Base-by-base conservation (phyloP, 2,113 vertebrate species). In the Triplophysa dalaica region DNA sequence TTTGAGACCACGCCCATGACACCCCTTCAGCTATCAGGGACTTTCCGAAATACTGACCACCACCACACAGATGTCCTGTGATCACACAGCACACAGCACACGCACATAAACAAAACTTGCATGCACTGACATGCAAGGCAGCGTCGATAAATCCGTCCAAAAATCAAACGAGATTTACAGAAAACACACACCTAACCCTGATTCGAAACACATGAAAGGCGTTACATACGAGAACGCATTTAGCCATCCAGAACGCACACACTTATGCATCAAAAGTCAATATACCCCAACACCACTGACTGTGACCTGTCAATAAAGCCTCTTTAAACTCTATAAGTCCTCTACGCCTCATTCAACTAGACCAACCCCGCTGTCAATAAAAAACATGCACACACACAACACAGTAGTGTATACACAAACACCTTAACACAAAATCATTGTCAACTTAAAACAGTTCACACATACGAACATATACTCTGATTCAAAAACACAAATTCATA, bases 1-100 rank as follows among this genome's bases (percentile, higher is more conserved):
- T 72, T 14, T 78, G 14, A 52, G 63, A 60, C 50, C 66, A 21
- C 65, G 6, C 82, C 70, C 73, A 75, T 72, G 75, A 21, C 54
- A 70, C 75, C 75, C 81, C 66, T 61, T 33, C 79, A 79, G 82
- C 79, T 81, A 73, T 85, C 84, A 77, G 79, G 77, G 75, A 77
- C 65, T 79, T 85, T 75, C 73, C 45, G 6, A 54, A 41, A 76
- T 22, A 82, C 66, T 24, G 38, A 3, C 56, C 14, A 48, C 66
- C 45, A 38, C 48, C 33, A 38, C 33, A 65, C 16, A 43, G 45
- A 75, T 29, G 33, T 26, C 61, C 24, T 68, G 38, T 79, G 65
- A 62, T n/a, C 6, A 38, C 43, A 16, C 12, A 63, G 24, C 10
- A 29, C 52, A 67, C n/a, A n/a, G 24, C 11, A 29, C 52, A 67